A percentile compares a stretch with the other conserved stretches of the same genome.
phyloP scores from a whole-genome alignment of 2,113 vertebrate genomes.

The Myrmophylax atrothorax region DNA sequence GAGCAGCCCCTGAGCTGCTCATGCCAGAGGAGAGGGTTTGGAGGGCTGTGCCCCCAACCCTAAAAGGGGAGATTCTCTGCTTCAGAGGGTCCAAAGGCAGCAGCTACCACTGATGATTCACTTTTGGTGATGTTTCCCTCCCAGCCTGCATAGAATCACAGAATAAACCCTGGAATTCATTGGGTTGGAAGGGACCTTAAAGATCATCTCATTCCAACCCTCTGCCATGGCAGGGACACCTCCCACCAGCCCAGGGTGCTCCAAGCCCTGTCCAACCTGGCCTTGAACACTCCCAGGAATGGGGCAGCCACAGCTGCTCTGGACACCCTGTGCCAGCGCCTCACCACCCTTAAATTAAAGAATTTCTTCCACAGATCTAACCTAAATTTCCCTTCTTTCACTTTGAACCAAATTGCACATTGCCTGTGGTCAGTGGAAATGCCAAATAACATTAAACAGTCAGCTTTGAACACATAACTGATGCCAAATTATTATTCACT shows the following conservation, averaged over 20 bases:
- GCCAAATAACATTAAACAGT: not conserved
- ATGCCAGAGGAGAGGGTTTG: not conserved
- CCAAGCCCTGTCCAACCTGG: not conserved
- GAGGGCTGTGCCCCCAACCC: rapidly evolving
- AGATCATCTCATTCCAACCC: too few relatives aligned
- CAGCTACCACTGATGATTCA: not conserved
- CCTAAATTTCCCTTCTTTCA: not conserved
- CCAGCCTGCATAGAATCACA: not conserved
- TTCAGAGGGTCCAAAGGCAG: not conserved
- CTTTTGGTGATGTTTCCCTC: not conserved
- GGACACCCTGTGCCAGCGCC: not conserved
- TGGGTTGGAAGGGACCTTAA: not conserved
- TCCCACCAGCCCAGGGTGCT: not conserved
- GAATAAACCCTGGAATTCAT: not conserved
- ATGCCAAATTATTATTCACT: not conserved
- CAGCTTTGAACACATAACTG: not conserved
- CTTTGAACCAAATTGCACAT: not conserved
- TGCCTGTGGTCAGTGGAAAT: not conserved
- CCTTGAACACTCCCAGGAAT: not conserved
- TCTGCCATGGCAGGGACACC: not conserved
- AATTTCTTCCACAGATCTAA: not conserved
- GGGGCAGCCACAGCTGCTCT: not conserved
- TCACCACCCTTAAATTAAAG: not conserved
- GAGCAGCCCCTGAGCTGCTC: rapidly evolving
- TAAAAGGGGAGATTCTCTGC: not conserved